Percentiles rank a stretch among this genome's conserved stretches.
Conservation (phyloP, 2,797 vertebrate genomes). For the Otolemur crassicaudatus region DNA sequence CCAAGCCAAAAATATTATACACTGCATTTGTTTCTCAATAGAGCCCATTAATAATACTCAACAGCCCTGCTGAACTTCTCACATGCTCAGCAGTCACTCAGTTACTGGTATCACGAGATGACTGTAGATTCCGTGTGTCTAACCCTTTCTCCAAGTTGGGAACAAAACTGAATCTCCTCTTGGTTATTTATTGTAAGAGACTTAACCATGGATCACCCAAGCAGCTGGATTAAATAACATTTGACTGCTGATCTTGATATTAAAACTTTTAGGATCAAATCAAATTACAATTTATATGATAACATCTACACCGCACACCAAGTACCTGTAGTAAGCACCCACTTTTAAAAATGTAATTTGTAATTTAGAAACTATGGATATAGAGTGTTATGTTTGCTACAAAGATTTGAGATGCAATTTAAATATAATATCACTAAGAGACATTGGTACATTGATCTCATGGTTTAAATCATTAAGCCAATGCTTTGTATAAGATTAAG, state of each 20-base stretch:
- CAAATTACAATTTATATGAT: background rate
- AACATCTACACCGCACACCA: background rate
- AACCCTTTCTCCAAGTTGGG: background rate
- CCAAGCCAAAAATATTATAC: background rate
- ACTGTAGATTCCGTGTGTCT: background rate
- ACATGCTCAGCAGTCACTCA: background rate
- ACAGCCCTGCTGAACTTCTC: background rate
- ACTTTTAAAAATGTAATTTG: no score
- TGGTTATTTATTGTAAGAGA: background rate
- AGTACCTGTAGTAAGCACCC: background rate
- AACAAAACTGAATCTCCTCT: background rate
- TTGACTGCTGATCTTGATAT: background rate
- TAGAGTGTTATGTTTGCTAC: no score
- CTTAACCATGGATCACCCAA: background rate
- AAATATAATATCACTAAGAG: background rate
- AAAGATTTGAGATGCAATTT: background rate
- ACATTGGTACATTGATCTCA: background rate
- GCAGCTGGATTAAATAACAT: background rate
- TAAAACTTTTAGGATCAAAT: background rate
- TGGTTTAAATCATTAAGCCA: background rate
- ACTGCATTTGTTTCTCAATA: background rate
- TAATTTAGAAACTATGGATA: no score
- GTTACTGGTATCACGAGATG: background rate
- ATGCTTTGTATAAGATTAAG: background rate
- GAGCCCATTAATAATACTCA: background rate